A percentile compares a stretch with the other conserved stretches of the same genome.
These are phyloP conservation scores for Turdus rufiventris DNA, from an alignment of 2,113 vertebrate genomes.

Conservation along the genomic window DNA sequence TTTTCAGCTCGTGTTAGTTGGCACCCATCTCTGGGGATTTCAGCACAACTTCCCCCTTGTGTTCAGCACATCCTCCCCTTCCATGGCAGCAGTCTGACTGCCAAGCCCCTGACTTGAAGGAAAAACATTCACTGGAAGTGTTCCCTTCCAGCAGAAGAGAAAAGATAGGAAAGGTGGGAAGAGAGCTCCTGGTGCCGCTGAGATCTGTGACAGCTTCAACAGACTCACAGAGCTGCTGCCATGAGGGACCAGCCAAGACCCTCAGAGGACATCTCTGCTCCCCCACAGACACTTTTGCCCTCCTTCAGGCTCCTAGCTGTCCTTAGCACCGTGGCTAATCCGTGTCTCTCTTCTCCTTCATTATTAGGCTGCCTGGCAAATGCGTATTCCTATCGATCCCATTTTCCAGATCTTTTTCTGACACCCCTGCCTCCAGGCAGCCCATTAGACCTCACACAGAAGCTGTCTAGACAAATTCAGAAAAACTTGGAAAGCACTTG, in stretches of 20 bases:
- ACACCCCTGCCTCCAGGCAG: background rate
- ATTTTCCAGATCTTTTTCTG: background rate
- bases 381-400: background rate
- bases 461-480: constrained; percentile 28
- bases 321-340: background rate
- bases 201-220: rapidly evolving
- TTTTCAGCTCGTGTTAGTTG: rapidly evolving
- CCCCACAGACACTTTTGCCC: background rate
- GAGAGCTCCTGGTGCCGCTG: rapidly evolving
- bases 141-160: background rate
- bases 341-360: background rate
- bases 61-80: background rate
- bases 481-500: constrained; percentile 5
- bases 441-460: background rate
- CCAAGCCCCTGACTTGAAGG: background rate
- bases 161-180: background rate
- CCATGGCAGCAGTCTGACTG: background rate
- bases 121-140: background rate
- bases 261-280: rapidly evolving
- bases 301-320: background rate
- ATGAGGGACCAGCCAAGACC: background rate
- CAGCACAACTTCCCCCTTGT: background rate
- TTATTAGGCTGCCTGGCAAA: background rate
- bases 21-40: background rate
- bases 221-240: rapidly evolving